Percentiles rank a stretch among this genome's conserved stretches.
phyloP scores from a whole-genome alignment of 2,888 invertebrate genomes.

The Venusia cambrica region DNA sequence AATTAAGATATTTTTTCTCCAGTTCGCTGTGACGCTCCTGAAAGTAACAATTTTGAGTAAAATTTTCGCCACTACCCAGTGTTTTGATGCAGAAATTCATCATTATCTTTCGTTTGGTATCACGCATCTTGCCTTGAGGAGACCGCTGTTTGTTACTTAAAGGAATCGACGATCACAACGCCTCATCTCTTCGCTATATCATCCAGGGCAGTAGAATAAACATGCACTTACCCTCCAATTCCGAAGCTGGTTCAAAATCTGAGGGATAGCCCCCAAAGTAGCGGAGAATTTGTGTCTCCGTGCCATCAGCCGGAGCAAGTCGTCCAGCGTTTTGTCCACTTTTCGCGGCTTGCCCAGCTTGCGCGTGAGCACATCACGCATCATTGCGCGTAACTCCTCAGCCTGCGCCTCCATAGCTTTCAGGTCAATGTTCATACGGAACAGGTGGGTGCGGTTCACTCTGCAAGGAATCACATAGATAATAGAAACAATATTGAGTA shows the following conservation, averaged over 20 bases:
- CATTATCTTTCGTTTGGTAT: too few species aligned
- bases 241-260: slow-evolving; percentile 51
- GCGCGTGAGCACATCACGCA: slow-evolving; percentile 64
- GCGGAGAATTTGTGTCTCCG: slow-evolving; percentile 63
- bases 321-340: slow-evolving; percentile 66
- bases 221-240: slow-evolving; percentile 55
- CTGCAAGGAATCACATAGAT: too few species aligned
- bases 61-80: too few species aligned
- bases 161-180: too few species aligned
- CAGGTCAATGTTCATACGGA: slow-evolving; percentile 86
- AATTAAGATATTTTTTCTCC: slow-evolving; percentile 59
- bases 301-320: slow-evolving; percentile 63
- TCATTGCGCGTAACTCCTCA: slow-evolving; percentile 74
- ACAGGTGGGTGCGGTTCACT: slow-evolving; percentile 84
- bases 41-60: slow-evolving; percentile 9
- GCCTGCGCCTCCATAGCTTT: slow-evolving; percentile 84
- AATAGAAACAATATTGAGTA: too few species aligned
- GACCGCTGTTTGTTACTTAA: too few species aligned
- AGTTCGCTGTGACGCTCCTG: slow-evolving; percentile 59
- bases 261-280: slow-evolving; percentile 48
- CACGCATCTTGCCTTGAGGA: too few species aligned
- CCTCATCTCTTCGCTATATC: too few species aligned
- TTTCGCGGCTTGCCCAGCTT: slow-evolving; percentile 64
- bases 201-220: slow-evolving; percentile 1
- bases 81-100: too few species aligned